Conservation (phyloP, 2,113 vertebrate genomes). For the Rhynchomys soricoides region DNA sequence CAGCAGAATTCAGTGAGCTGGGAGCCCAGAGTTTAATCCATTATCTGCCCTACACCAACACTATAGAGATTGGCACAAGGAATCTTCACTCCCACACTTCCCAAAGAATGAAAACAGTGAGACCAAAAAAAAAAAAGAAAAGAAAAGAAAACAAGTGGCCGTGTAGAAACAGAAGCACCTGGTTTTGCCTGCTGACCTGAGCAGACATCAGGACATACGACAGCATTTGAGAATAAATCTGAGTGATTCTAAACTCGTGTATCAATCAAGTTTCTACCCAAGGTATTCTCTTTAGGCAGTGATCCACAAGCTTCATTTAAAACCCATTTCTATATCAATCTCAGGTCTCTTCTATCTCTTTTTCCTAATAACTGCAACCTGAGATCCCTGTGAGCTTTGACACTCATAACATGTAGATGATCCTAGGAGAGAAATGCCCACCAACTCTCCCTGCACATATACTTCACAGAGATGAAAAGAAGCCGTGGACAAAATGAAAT, state of each 20-base stretch:
- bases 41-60: background rate
- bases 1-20: background rate
- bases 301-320: background rate
- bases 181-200: background rate
- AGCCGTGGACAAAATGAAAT: background rate
- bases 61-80: background rate
- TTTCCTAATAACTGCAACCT: constrained; percentile 24
- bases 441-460: background rate
- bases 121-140: background rate
- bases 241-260: background rate
- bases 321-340: background rate
- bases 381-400: background rate
- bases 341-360: background rate
- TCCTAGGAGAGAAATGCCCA: background rate
- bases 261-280: background rate
- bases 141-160: background rate
- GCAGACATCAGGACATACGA: background rate
- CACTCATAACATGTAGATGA: background rate
- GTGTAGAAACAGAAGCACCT: background rate
- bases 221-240: background rate
- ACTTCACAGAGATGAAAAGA: background rate
- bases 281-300: background rate
- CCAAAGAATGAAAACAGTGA: background rate
- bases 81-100: background rate
- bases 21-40: background rate